A percentile compares a stretch with the other conserved stretches of the same genome.
Evolutionary conservation across 2,888 invertebrate species (phyloP).

Genomic region (Drosophila rubida): DNA sequence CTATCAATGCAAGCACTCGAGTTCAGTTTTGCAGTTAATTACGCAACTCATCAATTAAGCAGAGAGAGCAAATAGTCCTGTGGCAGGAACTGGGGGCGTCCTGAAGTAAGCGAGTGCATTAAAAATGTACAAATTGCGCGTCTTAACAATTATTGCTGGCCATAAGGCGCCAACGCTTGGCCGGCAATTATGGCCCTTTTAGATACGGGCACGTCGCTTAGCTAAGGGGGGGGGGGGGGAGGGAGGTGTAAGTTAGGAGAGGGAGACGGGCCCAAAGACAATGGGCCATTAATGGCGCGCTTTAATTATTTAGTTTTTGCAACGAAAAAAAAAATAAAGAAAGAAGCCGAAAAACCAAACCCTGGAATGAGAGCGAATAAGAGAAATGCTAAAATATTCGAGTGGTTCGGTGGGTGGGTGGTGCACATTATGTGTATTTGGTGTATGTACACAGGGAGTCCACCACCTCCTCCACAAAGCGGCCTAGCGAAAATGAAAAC

Average conservation of each 20-base stretch:
- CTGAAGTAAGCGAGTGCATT: slow-evolving; percentile 61
- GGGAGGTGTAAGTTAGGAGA: background rate
- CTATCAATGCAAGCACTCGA: slow-evolving; percentile 61
- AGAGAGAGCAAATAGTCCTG: background rate
- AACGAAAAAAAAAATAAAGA: slow-evolving; percentile 36
- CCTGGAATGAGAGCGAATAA: slow-evolving; percentile 16
- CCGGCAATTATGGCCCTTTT: slow-evolving; percentile 71
- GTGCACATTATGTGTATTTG: slow-evolving; percentile 26
- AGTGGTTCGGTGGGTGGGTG: slow-evolving; percentile 29
- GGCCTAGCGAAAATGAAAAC: slow-evolving; percentile 65
- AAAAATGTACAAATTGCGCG: slow-evolving; percentile 80
- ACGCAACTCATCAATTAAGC: slow-evolving; percentile 82
- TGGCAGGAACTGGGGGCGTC: background rate
- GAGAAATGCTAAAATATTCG: slow-evolving; percentile 46
- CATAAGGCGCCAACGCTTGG: slow-evolving; percentile 60
- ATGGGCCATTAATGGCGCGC: slow-evolving; percentile 78
- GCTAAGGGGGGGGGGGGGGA: too few species aligned
- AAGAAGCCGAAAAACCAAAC: slow-evolving; percentile 15
- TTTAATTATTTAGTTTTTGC: slow-evolving; percentile 77
- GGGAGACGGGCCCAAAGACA: slow-evolving; percentile 57
- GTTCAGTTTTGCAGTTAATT: slow-evolving; percentile 81
- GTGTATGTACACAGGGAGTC: slow-evolving; percentile 30
- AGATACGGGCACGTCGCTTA: slow-evolving; percentile 46
- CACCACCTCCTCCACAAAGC: slow-evolving; percentile 29
- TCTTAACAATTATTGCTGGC: slow-evolving; percentile 78